Evolutionary conservation across 2,888 invertebrate species (phyloP).

Genomic region (Megaustenia siamemsis): DNA sequence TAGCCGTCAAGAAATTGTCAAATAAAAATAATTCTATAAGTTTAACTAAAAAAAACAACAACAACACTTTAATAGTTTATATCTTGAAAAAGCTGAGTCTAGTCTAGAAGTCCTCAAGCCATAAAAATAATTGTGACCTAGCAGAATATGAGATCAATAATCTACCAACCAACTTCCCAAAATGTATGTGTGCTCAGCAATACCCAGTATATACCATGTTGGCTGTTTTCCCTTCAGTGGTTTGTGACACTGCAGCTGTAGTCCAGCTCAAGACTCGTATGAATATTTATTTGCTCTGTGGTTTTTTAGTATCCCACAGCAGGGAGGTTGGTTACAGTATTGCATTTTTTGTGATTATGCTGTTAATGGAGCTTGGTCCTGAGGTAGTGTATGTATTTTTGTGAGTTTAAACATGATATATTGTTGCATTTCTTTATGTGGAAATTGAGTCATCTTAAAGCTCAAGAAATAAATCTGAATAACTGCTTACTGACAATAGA

Average conservation of each 20-base stretch:
- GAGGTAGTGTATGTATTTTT: constrained; percentile 12
- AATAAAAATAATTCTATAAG: too few relatives aligned
- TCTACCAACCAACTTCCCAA: neutral
- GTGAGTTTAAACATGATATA: too few relatives aligned
- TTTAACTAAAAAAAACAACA: too few relatives aligned
- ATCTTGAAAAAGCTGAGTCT: too few relatives aligned
- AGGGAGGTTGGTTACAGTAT: neutral
- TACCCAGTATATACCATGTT: constrained; percentile 15
- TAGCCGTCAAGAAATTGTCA: too few relatives aligned
- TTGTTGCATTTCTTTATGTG: too few relatives aligned
- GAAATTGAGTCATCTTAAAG: too few relatives aligned
- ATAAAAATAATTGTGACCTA: neutral
- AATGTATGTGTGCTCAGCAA: neutral
- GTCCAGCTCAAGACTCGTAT: constrained; percentile 13
- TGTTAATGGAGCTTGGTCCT: constrained; percentile 3
- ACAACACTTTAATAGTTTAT: too few relatives aligned
- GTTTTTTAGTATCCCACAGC: neutral
- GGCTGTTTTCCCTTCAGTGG: too few relatives aligned
- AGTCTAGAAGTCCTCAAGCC: too few relatives aligned
- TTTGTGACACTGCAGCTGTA: constrained; percentile 3
- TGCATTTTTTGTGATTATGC: neutral
- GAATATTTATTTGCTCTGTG: constrained; percentile 28
- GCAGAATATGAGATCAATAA: neutral
- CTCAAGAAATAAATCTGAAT: too few relatives aligned
- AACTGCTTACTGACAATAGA: too few relatives aligned